phyloP scores from a whole-genome alignment of 2,113 vertebrate species.

The Archocentrus centrarchus region DNA sequence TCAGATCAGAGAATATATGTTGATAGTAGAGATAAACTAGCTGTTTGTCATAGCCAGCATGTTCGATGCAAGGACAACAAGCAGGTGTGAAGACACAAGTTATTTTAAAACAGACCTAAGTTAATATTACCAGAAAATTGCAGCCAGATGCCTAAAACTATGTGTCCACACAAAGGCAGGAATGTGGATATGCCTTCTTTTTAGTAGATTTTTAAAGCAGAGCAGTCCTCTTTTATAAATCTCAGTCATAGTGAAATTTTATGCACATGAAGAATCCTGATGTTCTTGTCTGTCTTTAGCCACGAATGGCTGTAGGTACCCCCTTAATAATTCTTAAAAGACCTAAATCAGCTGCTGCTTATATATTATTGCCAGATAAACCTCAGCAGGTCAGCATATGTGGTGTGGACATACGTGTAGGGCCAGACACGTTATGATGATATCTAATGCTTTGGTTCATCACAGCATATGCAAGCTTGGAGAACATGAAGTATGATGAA shows the following conservation, averaged over 20 bases:
- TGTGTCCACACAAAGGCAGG: neutral
- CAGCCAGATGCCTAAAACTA: neutral
- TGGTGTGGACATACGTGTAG: neutral
- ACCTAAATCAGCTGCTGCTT: neutral
- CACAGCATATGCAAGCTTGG: neutral
- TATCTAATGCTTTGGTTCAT: neutral
- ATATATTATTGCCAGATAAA: neutral
- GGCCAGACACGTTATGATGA: neutral
- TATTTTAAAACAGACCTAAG: neutral
- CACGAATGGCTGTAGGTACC: neutral
- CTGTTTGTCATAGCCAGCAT: neutral
- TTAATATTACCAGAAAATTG: neutral
- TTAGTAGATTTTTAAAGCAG: neutral
- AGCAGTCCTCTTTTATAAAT: neutral
- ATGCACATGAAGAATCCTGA: neutral
- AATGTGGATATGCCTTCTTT: neutral
- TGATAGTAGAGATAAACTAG: neutral
- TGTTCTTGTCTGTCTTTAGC: neutral
- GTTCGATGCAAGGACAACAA: neutral
- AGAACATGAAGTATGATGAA: neutral
- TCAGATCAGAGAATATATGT: neutral
- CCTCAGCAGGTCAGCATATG: neutral
- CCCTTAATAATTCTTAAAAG: neutral
- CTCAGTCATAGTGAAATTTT: neutral
- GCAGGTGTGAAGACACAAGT: constrained; percentile 6